A percentile compares a stretch with the other conserved stretches of the same genome.
phyloP scores from a whole-genome alignment of 2,888 invertebrate genomes.

The Drosophila paranaensis region DNA sequence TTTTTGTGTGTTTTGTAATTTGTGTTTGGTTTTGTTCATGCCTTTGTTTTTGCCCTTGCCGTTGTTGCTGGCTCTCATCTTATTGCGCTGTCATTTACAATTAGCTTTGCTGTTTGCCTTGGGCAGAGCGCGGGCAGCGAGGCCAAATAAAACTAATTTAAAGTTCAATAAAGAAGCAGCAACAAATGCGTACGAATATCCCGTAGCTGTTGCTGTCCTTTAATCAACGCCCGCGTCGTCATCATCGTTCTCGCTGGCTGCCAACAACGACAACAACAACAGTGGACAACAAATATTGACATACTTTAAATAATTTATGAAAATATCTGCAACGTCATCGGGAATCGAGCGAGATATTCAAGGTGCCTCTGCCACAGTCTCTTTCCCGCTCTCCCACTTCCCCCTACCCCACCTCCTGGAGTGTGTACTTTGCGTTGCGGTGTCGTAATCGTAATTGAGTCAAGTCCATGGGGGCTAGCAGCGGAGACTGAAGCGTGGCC shows the following conservation, averaged over 20 bases:
- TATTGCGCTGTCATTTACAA: slow-evolving; percentile 55
- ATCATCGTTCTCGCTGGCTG: slow-evolving; percentile 14
- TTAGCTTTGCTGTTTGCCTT: slow-evolving; percentile 54
- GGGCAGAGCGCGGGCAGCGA: slow-evolving; percentile 12
- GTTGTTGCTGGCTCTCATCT: slow-evolving; percentile 22
- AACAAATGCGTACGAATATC: slow-evolving; percentile 36
- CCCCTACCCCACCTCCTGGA: neutral
- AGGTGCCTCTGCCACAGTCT: slow-evolving; percentile 16
- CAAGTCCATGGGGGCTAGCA: slow-evolving; percentile 32
- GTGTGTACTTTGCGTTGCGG: slow-evolving; percentile 25
- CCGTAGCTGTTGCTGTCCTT: slow-evolving; percentile 36
- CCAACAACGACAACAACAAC: slow-evolving; percentile 31
- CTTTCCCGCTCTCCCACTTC: neutral
- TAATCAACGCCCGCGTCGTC: slow-evolving; percentile 51
- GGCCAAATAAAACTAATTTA: slow-evolving; percentile 76
- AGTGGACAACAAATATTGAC: slow-evolving; percentile 64
- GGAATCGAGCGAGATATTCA: slow-evolving; percentile 34
- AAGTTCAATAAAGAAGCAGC: slow-evolving; percentile 71
- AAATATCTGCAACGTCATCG: slow-evolving; percentile 39
- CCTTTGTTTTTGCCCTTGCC: slow-evolving; percentile 18
- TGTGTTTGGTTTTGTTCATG: slow-evolving; percentile 12
- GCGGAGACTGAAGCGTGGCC: neutral
- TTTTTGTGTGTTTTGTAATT: slow-evolving; percentile 10
- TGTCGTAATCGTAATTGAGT: slow-evolving; percentile 73
- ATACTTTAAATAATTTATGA: slow-evolving; percentile 73